Conservation (phyloP, 2,113 vertebrate genomes). For the Oncorhynchus nerka region DNA sequence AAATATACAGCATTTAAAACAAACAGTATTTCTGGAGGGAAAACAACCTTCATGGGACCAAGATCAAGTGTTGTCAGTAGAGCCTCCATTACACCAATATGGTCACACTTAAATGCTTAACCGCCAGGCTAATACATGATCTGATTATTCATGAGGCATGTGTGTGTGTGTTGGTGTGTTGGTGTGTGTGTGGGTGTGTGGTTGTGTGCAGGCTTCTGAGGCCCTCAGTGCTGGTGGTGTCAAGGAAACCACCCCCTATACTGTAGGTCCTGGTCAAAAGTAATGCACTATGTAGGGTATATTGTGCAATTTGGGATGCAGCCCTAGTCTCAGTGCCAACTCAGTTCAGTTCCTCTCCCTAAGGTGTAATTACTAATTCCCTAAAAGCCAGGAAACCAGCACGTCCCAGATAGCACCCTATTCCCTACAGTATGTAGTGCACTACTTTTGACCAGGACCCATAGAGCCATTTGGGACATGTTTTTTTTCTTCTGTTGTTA, state of each 20-base stretch:
- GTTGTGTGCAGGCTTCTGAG: too few species aligned
- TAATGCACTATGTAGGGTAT: too few species aligned
- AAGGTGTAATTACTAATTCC: neutral
- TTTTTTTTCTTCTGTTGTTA: neutral
- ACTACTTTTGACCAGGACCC: too few species aligned
- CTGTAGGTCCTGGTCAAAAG: too few species aligned
- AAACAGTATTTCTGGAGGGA: neutral
- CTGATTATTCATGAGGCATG: slow-evolving; percentile 57
- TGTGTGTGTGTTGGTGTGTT: neutral
- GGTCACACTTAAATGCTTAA: neutral
- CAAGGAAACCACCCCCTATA: too few species aligned
- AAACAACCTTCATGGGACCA: neutral
- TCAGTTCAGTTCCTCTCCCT: neutral
- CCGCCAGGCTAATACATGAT: slow-evolving; percentile 55
- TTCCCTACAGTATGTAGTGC: neutral
- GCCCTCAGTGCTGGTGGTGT: too few species aligned
- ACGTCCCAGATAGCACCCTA: neutral
- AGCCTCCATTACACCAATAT: neutral
- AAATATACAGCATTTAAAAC: neutral
- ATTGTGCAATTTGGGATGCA: too few species aligned
- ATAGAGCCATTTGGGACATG: neutral
- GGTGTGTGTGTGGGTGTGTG: too few species aligned
- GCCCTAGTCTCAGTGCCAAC: too few species aligned
- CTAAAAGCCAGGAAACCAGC: neutral
- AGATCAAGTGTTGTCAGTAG: neutral